Evolutionary conservation across 2,113 vertebrate species (phyloP), one percentile per base, ranked within the genome.

Genomic region (Scolopax mira): DNA sequence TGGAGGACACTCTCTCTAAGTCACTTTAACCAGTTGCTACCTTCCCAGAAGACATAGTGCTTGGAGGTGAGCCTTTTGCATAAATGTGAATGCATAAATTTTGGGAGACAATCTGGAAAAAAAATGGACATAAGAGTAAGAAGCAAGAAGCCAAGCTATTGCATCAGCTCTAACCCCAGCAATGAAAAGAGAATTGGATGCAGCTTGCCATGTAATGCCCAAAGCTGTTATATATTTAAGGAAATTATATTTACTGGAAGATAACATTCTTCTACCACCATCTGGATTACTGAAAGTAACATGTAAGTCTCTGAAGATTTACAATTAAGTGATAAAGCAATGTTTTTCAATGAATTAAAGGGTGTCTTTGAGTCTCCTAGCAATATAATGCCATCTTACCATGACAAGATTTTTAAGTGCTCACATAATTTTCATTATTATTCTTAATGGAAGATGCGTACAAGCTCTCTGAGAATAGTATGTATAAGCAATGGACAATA

Each of bases 221-320:
- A 61, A 80, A 79, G 69, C 65, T 86, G 69, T 84, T 44, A 79
- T 18, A 25, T 72, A 44, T 84, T 94, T 93, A 95, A 84, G 12
- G 31, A 84, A 85, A 85, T 55, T 2, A 30, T 74, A 80, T 66
- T 91, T 78, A 74, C 57, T 55, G 37, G 60, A 93, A 91, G 83
- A 71, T 69, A 83, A 74, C 48, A 64, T 83, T 94, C 73, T 77
- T 88, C 75, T 55, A n/a, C 44, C n/a, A 31, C 54, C 88, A 86
- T 94, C 83, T 95, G 79, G 79, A 60, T 80, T 73, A 58, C 74
- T 85, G 67, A 71, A 93, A 93, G 79, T 35, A 70, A 62, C 9
- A 25, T 52, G 64, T 52, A 94, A 86, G 46, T 35, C 62, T 67
- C 75, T 78, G 61, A 78, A 80, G 48, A 89, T 90, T 92, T 90